Evolutionary conservation across 2,888 invertebrate species (phyloP), one percentile per base, ranked within the genome.

Genomic region (Drosophila glabriapex): DNA sequence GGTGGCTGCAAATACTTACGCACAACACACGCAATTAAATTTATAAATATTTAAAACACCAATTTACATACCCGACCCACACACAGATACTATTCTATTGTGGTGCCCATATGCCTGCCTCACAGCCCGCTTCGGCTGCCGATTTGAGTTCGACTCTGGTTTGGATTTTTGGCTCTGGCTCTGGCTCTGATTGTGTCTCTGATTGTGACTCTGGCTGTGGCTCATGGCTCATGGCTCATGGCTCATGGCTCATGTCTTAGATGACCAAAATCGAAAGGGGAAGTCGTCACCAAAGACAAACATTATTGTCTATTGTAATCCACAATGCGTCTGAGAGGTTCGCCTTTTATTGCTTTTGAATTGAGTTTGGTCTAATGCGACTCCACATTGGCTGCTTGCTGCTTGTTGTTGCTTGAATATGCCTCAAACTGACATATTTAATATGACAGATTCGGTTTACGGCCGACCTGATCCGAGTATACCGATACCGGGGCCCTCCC

Each of bases 21-120:
- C 83, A 83, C 84, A 86, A 84, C 82, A 71, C 78, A 78, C 82
- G 82, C 84, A 86, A 86, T 86, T 89, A 86, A 89, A 84, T 80
- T 89, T 84, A 82, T 84, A 86, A 86, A 86, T 86, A 89, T 86
- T 86, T 86, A 89, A 89, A 73, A 76, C 80, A 75, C 56, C 65
- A 71, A 85, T 85, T 88, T 79, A 82, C 81, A 88, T 83, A 88
- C 77, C 43, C 76, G 74, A 72, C 75, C 65, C 68, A 77, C 70
- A 83, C 78, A 73, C 61, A 67, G 66, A 72, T 50, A 66, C 33
- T 25, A 53, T 29, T n/a, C n/a, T n/a, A 62, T 35, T 56, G 37
- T 58, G 46, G 28, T 56, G 50, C 54, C 55, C 53, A 31, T 43
- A 61, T 56, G 25, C 63, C 64, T 56, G 25, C 59, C 64, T 54